Conservation (phyloP, 1,140 invertebrate species). For the Artemia franciscana region DNA sequence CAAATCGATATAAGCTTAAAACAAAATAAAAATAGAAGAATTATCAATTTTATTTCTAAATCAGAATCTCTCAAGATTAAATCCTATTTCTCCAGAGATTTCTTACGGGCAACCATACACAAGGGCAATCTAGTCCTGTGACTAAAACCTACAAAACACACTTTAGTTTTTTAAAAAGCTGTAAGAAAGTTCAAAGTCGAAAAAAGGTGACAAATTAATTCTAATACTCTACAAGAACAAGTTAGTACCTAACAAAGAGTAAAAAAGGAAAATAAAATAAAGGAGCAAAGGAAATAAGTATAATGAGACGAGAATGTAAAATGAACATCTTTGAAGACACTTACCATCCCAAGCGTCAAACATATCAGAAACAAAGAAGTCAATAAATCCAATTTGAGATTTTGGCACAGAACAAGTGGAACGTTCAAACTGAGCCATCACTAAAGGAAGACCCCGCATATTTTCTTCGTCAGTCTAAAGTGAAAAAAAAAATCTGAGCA, state of each 20-base stretch:
- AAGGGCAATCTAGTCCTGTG: too few species aligned
- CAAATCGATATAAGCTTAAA: too few species aligned
- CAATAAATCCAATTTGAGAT: conserved; percentile 86
- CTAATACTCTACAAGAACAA: not conserved
- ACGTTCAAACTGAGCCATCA: conserved; percentile 91
- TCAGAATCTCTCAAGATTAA: too few species aligned
- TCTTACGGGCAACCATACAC: too few species aligned
- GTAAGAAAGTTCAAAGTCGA: not conserved
- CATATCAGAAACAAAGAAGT: conserved; percentile 91
- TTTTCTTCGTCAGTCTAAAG: conserved; percentile 80
- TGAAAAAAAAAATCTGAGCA: too few species aligned
- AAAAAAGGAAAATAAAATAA: not conserved
- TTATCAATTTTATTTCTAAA: too few species aligned
- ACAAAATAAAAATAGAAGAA: too few species aligned
- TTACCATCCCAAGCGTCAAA: conserved; percentile 88
- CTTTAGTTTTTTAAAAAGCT: not conserved
- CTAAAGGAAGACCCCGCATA: conserved; percentile 51
- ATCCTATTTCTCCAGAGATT: too few species aligned
- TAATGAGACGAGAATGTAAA: not conserved
- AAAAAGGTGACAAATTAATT: not conserved
- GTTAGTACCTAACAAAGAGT: not conserved
- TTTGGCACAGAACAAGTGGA: conserved; percentile 79
- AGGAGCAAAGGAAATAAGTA: not conserved
- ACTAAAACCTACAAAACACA: not conserved
- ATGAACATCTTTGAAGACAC: conserved; percentile 12